Evolutionary conservation across 1,140 invertebrate species (phyloP).

Genomic region (Epicauta chinensis): DNA sequence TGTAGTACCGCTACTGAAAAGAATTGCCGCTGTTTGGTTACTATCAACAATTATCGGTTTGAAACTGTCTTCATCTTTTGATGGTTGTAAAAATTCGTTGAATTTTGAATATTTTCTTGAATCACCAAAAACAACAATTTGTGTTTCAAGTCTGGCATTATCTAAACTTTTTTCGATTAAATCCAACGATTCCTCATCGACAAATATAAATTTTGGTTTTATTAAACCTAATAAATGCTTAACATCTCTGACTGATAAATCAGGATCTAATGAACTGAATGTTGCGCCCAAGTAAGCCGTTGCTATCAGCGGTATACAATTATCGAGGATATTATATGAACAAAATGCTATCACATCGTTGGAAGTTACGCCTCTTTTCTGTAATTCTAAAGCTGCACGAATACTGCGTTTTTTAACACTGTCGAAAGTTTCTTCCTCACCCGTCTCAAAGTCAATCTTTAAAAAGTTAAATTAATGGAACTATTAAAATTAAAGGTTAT

Average conservation of each 20-base stretch:
- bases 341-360: conserved; percentile 44
- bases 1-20: conserved; percentile 67
- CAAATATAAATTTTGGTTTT: conserved; percentile 18
- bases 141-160: conserved; percentile 3
- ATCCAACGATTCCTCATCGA: conserved; percentile 10
- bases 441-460: conserved; percentile 47
- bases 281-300: conserved; percentile 42
- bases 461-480: conserved; percentile 6
- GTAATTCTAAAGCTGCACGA: conserved; percentile 43
- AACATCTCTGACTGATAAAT: conserved; percentile 6
- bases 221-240: conserved; percentile 5
- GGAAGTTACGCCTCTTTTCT: conserved; percentile 40
- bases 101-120: conserved; percentile 14
- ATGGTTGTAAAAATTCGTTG: conserved; percentile 7
- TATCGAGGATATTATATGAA: conserved; percentile 45
- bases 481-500: too few species aligned
- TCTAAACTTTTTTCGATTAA: conserved; percentile 13
- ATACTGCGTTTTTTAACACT: conserved; percentile 41
- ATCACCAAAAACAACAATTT: conserved; percentile 19
- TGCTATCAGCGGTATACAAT: conserved; percentile 44
- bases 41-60: conserved; percentile 12
- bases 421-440: conserved; percentile 41
- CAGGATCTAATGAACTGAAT: conserved; percentile 11
- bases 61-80: conserved; percentile 14
- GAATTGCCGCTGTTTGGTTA: conserved; percentile 39